Evolutionary conservation across 64 coral and sea anemone genomes (phyloP).

Genomic region (Montipora foliosa): DNA sequence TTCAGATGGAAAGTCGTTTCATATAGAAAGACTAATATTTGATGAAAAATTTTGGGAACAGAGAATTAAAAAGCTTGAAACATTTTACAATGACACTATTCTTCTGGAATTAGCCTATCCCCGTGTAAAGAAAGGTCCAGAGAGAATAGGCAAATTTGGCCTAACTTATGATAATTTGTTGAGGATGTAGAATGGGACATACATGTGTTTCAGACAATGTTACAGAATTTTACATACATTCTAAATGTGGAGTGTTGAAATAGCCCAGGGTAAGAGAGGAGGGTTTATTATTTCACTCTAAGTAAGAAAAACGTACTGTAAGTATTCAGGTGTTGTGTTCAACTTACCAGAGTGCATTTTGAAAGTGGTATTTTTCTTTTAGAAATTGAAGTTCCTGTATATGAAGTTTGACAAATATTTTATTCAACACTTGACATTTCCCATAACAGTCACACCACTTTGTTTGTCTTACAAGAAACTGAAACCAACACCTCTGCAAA

Average conservation of each 20-base stretch:
- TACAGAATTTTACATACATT: neutral
- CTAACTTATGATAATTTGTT: constrained; percentile 57
- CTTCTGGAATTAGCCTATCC: constrained; percentile 59
- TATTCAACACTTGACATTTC: neutral
- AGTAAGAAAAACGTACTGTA: neutral
- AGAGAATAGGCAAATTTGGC: constrained; percentile 62
- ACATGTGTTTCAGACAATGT: constrained; percentile 7
- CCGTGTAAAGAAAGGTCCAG: constrained; percentile 50
- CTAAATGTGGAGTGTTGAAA: neutral
- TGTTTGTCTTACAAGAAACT: neutral
- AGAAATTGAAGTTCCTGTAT: neutral
- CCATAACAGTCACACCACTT: neutral
- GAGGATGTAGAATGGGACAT: constrained; percentile 1
- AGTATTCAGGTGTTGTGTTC: neutral
- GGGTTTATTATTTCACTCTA: neutral
- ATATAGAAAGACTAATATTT: constrained; percentile 26
- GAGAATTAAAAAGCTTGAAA: constrained; percentile 19
- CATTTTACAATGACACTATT: constrained; percentile 49
- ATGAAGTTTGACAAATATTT: neutral
- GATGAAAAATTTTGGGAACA: constrained; percentile 33
- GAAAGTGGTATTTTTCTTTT: neutral
- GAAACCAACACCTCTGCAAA: neutral
- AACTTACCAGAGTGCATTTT: neutral
- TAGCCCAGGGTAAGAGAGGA: neutral
- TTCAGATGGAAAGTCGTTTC: constrained; percentile 55